Evolutionary conservation across 2,113 vertebrate genomes (phyloP).

Genomic region (Brachypteracias leptosomus): DNA sequence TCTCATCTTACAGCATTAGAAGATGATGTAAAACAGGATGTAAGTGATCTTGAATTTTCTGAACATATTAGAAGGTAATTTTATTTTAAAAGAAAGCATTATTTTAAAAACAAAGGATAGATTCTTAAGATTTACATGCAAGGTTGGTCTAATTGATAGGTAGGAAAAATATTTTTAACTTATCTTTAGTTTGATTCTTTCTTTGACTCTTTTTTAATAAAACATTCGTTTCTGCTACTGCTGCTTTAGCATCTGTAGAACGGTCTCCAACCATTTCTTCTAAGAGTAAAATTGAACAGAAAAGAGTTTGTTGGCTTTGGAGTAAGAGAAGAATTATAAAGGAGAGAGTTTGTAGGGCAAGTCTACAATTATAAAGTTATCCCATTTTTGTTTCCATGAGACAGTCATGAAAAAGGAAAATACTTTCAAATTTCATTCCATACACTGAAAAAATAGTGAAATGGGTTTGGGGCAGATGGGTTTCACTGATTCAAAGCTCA

Average conservation of each 20-base stretch:
- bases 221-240: not conserved
- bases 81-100: not conserved
- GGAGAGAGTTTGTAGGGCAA: not conserved
- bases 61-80: not conserved
- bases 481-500: not conserved
- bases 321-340: not conserved
- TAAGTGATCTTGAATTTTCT: conserved; percentile 24
- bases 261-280: not conserved
- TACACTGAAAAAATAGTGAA: not conserved
- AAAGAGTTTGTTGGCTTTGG: not conserved
- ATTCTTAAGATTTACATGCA: not conserved
- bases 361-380: not conserved
- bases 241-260: not conserved
- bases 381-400: not conserved
- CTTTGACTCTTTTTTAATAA: not conserved
- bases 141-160: not conserved
- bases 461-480: accelerated
- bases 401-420: not conserved
- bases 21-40: conserved; percentile 37
- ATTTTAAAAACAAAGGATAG: not conserved
- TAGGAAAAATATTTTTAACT: not conserved
- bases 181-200: not conserved
- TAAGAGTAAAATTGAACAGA: not conserved
- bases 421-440: not conserved
- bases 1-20: conserved; percentile 69